These are phyloP conservation scores for Brachionus paranguensis DNA, from an alignment of 1,140 invertebrate genomes.

Conservation along the genomic window DNA sequence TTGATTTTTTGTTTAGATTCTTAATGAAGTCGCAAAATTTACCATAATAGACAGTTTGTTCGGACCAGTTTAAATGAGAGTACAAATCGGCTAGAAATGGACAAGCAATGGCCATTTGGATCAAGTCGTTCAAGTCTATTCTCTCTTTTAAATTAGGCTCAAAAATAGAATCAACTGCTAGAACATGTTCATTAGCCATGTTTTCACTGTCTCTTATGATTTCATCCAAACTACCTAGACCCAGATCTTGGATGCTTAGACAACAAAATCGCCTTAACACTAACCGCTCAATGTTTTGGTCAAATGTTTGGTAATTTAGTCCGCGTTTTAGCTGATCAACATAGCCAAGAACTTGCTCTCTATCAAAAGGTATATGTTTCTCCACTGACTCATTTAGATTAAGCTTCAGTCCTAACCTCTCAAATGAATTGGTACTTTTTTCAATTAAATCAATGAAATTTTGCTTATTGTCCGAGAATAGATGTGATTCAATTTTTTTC, in stretches of 20 bases:
- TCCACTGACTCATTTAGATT: neutral
- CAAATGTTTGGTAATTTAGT: neutral
- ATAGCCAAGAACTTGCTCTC: neutral
- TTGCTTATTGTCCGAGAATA: neutral
- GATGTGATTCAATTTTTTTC: neutral
- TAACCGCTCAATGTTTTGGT: neutral
- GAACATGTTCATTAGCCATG: neutral
- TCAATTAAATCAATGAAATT: conserved; percentile 1
- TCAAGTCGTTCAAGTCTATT: neutral
- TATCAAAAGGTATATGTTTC: neutral
- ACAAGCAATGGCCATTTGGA: neutral
- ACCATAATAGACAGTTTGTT: neutral
- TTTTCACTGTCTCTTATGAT: neutral
- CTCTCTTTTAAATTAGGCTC: neutral
- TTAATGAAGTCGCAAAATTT: neutral
- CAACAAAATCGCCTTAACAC: neutral
- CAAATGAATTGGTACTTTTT: neutral
- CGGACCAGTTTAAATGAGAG: neutral
- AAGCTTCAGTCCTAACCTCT: neutral
- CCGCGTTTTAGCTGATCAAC: neutral
- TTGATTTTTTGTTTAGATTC: neutral
- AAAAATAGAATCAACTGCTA: neutral
- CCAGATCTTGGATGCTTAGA: neutral
- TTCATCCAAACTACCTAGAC: neutral
- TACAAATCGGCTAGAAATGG: neutral